phyloP scores from a whole-genome alignment of 2,888 invertebrate species.

The Chirona hameri region DNA sequence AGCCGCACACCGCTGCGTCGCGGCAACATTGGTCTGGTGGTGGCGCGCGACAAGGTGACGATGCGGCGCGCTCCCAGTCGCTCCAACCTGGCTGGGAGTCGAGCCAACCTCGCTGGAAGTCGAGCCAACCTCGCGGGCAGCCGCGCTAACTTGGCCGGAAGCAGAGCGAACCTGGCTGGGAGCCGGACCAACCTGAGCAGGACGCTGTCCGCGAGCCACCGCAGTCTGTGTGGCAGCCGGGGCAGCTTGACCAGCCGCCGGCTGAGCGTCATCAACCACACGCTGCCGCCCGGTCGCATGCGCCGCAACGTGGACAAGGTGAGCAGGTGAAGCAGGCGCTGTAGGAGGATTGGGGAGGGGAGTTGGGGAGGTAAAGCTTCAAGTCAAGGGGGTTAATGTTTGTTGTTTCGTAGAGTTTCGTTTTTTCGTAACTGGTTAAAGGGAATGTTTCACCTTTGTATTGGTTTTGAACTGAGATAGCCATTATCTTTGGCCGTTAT shows the following conservation, averaged over 20 bases:
- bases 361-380: too few species aligned
- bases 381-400: too few species aligned
- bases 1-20: not conserved
- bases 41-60: not conserved
- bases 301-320: not conserved
- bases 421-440: too few species aligned
- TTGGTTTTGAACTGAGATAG: too few species aligned
- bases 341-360: too few species aligned
- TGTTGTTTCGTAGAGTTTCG: too few species aligned
- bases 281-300: not conserved
- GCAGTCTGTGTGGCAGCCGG: not conserved
- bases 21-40: not conserved
- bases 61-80: not conserved
- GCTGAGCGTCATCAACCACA: conserved; percentile 5
- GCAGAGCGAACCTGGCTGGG: too few species aligned
- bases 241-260: not conserved
- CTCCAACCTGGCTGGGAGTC: not conserved
- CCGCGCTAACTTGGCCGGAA: too few species aligned
- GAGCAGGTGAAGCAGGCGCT: not conserved
- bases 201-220: not conserved
- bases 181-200: not conserved
- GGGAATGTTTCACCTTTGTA: too few species aligned
- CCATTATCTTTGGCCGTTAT: too few species aligned
- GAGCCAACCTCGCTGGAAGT: too few species aligned
- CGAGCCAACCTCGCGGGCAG: too few species aligned